A percentile compares a stretch with the other conserved stretches of the same genome.
Evolutionary conservation across 2,113 vertebrate genomes (phyloP).

Genomic region (Bubo bubo): DNA sequence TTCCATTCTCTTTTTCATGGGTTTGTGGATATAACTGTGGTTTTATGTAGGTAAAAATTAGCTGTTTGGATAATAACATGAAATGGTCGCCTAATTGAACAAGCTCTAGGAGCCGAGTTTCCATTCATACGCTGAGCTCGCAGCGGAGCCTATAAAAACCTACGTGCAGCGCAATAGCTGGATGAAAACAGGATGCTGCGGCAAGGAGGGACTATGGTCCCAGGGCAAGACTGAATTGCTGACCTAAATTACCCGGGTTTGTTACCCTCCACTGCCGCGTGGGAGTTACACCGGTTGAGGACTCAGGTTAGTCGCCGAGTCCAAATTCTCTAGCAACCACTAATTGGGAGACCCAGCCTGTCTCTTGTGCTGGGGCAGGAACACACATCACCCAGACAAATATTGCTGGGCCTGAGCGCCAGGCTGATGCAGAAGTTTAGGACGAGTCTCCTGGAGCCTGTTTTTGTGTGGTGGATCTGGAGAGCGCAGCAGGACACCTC

Average conservation of each 20-base stretch:
- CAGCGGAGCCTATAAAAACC: background rate
- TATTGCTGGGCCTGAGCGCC: rapidly evolving
- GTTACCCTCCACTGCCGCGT: background rate
- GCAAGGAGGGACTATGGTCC: background rate
- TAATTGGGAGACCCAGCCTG: background rate
- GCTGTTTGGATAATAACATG: background rate
- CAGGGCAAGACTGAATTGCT: background rate
- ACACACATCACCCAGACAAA: too few relatives aligned
- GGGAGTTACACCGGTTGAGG: background rate
- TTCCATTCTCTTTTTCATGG: background rate
- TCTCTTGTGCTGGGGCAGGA: background rate
- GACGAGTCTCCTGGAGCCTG: rapidly evolving
- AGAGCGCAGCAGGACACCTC: rapidly evolving
- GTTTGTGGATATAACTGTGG: background rate
- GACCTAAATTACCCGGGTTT: background rate
- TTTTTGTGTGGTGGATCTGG: background rate
- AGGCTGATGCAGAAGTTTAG: background rate
- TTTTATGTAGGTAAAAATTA: background rate
- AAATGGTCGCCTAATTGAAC: rapidly evolving
- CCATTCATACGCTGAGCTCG: background rate
- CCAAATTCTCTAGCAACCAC: background rate
- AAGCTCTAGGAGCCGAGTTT: background rate
- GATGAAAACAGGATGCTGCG: background rate
- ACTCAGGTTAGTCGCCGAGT: background rate
- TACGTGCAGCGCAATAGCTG: rapidly evolving